A percentile compares a stretch with the other conserved stretches of the same genome.
These are phyloP conservation scores for Portevinia maculata DNA, from an alignment of 2,888 invertebrate species.

Conservation along the genomic window DNA sequence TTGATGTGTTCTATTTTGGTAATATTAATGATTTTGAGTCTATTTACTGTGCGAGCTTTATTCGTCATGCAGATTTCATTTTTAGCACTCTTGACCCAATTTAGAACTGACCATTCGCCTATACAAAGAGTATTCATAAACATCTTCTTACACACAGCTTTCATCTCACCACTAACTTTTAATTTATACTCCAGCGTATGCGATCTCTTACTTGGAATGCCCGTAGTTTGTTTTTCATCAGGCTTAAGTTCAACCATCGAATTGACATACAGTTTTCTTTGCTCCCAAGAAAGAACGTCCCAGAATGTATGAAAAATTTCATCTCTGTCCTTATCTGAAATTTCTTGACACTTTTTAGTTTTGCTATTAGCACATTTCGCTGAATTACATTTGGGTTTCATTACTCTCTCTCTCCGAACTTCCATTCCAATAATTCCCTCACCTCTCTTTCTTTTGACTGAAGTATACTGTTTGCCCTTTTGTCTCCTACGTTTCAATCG, in stretches of 20 bases:
- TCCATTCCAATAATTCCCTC: conserved; percentile 3
- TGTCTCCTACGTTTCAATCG: conserved; percentile 14
- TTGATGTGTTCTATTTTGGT: too few relatives aligned
- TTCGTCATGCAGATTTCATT: too few relatives aligned
- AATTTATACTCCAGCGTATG: conserved; percentile 19
- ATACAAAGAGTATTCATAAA: conserved; percentile 23
- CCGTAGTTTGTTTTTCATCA: too few relatives aligned
- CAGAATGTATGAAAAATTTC: too few relatives aligned
- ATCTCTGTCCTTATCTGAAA: conserved; percentile 14
- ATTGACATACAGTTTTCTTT: too few relatives aligned
- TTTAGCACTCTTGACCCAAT: too few relatives aligned
- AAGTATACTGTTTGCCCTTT: conserved; percentile 25
- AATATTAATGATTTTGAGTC: too few relatives aligned
- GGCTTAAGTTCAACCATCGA: too few relatives aligned
- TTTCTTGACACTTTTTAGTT: conserved; percentile 22
- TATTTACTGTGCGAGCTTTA: too few relatives aligned
- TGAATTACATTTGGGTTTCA: conserved; percentile 11
- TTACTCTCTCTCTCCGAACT: too few relatives aligned
- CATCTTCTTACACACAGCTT: conserved; percentile 17
- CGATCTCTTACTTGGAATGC: conserved; percentile 24
- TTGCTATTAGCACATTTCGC: not conserved
- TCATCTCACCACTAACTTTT: conserved; percentile 26
- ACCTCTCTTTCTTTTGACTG: conserved; percentile 16
- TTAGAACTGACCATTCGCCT: conserved; percentile 24
- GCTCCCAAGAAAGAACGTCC: conserved; percentile 17